Conservation (phyloP, 2,113 vertebrate species). For the Gobiocypris rarus region DNA sequence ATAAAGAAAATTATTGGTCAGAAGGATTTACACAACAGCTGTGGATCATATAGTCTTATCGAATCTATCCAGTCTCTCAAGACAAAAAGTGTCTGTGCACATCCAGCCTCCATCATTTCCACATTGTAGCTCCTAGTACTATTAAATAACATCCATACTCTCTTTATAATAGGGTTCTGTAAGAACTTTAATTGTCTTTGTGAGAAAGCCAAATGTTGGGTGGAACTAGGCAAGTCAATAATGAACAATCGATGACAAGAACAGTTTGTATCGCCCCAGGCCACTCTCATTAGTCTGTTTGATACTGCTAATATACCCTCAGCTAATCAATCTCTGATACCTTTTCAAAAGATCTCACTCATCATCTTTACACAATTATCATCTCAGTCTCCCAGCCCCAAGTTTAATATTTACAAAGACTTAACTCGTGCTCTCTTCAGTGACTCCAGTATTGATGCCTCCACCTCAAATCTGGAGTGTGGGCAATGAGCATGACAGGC, state of each 20-base stretch:
- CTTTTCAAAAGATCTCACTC: not conserved
- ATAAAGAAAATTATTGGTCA: too few relatives aligned
- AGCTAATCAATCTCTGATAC: constrained; percentile 2
- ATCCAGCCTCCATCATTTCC: not conserved
- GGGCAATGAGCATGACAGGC: not conserved
- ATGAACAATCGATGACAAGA: constrained; percentile 22
- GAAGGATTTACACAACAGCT: not conserved
- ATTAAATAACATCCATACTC: not conserved
- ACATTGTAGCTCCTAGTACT: not conserved
- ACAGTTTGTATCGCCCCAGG: not conserved
- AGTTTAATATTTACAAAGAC: not conserved
- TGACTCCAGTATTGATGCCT: not conserved
- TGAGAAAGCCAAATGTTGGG: constrained; percentile 22
- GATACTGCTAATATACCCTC: not conserved
- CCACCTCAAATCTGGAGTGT: not conserved
- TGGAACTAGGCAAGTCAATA: constrained; percentile 16
- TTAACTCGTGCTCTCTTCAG: not conserved
- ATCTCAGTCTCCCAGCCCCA: not conserved
- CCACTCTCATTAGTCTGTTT: constrained; percentile 21
- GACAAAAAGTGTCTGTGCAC: not conserved
- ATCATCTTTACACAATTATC: not conserved
- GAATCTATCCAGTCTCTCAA: not conserved
- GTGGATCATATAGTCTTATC: not conserved
- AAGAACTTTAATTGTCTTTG: not conserved
- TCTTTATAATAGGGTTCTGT: not conserved